Conservation (phyloP, 1,140 invertebrate genomes). For the Hylaeus anthracinus region DNA sequence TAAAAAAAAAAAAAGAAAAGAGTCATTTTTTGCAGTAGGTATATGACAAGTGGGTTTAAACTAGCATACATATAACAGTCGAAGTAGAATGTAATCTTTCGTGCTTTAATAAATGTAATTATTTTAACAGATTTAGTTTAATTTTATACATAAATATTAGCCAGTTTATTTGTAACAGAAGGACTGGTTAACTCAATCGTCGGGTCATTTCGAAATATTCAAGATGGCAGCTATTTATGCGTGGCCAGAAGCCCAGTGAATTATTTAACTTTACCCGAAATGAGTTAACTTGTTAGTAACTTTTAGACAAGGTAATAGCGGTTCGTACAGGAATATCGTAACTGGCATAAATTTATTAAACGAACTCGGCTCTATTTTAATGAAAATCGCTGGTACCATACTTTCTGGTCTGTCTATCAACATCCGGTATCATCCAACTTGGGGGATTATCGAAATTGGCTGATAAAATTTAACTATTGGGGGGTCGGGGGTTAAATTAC, state of each 20-base stretch:
- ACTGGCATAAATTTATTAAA: not conserved
- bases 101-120: too few species aligned
- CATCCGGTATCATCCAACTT: not conserved
- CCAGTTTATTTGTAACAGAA: not conserved
- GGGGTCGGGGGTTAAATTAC: not conserved
- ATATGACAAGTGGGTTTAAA: too few species aligned
- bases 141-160: too few species aligned
- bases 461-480: not conserved
- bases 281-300: constrained; percentile 9
- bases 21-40: too few species aligned
- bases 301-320: not conserved
- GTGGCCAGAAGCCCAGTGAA: not conserved
- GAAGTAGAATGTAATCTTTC: too few species aligned
- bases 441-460: not conserved
- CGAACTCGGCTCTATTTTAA: not conserved
- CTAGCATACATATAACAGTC: too few species aligned
- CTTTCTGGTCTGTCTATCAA: too few species aligned
- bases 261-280: not conserved
- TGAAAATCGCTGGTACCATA: not conserved
- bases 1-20: not conserved
- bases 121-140: too few species aligned
- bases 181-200: not conserved
- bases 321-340: not conserved
- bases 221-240: not conserved
- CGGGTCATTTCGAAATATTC: not conserved